Percentiles rank a stretch among this genome's conserved stretches.
phyloP scores from a whole-genome alignment of 2,888 invertebrate species.

The Alviniconcha strummeri region DNA sequence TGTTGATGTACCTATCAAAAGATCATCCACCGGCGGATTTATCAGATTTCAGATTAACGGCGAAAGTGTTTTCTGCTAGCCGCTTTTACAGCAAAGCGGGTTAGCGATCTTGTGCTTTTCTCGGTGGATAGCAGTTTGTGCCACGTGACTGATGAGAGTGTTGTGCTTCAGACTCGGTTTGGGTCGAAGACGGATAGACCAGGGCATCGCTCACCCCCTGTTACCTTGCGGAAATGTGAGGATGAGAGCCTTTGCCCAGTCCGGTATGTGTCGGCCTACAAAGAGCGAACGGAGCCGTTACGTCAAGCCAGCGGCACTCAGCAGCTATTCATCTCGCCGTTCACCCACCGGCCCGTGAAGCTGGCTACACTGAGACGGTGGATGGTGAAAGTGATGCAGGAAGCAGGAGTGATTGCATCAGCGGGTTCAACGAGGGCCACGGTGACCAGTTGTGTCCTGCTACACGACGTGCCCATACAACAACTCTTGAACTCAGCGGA shows the following conservation, averaged over 20 bases:
- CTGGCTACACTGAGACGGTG: no score
- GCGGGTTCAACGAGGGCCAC: no score
- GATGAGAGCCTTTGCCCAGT: no score
- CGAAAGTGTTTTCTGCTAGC: not conserved
- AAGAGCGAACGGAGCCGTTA: no score
- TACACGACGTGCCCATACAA: no score
- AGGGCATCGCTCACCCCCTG: not conserved
- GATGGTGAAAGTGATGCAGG: no score
- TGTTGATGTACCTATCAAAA: not conserved
- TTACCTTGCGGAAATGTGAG: not conserved
- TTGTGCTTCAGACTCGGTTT: not conserved
- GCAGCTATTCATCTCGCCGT: no score
- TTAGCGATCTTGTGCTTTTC: not conserved
- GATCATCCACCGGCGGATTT: not conserved
- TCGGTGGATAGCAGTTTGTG: not conserved
- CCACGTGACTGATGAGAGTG: not conserved
- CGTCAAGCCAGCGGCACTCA: no score
- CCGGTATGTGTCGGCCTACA: not conserved
- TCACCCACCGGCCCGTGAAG: no score
- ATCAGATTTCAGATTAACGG: not conserved
- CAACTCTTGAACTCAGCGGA: no score
- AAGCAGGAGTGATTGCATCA: no score
- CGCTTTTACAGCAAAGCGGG: not conserved
- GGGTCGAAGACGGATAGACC: not conserved
- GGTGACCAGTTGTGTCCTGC: no score